These are phyloP conservation scores for Diachasmimorpha longicaudata DNA, from an alignment of 1,140 invertebrate genomes.

Conservation along the genomic window DNA sequence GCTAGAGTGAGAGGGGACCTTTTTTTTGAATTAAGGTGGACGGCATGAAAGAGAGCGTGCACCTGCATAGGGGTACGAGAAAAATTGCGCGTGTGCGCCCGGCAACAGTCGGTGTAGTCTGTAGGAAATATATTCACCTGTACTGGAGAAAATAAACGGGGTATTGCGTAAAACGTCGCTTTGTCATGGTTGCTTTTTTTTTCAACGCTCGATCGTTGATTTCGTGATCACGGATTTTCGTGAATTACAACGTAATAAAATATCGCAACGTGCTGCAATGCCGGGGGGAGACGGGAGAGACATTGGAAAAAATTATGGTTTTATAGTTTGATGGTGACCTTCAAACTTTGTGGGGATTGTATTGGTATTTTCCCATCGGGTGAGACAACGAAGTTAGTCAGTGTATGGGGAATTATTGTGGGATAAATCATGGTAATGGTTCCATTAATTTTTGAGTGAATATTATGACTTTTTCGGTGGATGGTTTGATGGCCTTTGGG, in stretches of 20 bases:
- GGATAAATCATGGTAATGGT: background rate
- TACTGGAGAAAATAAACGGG: background rate
- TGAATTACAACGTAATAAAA: background rate
- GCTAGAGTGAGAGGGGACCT: slow-evolving; percentile 22
- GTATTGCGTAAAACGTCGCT: background rate
- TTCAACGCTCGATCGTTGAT: background rate
- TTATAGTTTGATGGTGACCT: background rate
- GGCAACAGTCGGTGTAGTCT: too few species aligned
- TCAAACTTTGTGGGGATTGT: background rate
- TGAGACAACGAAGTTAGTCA: background rate
- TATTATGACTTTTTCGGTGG: too few species aligned
- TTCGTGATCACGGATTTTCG: background rate
- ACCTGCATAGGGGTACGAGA: slow-evolving; percentile 3
- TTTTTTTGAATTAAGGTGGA: background rate
- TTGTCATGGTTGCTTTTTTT: background rate
- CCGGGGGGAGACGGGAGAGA: background rate
- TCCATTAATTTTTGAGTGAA: background rate
- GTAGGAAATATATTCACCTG: background rate
- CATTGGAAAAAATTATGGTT: background rate
- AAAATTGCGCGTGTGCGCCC: background rate
- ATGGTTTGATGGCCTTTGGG: too few species aligned
- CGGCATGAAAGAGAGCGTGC: slow-evolving; percentile 1
- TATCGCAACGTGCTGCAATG: background rate
- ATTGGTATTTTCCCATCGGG: background rate
- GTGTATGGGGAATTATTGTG: background rate